Evolutionary conservation across 2,888 invertebrate species (phyloP), one percentile per base, ranked within the genome.

Genomic region (Drosophila bunnanda): DNA sequence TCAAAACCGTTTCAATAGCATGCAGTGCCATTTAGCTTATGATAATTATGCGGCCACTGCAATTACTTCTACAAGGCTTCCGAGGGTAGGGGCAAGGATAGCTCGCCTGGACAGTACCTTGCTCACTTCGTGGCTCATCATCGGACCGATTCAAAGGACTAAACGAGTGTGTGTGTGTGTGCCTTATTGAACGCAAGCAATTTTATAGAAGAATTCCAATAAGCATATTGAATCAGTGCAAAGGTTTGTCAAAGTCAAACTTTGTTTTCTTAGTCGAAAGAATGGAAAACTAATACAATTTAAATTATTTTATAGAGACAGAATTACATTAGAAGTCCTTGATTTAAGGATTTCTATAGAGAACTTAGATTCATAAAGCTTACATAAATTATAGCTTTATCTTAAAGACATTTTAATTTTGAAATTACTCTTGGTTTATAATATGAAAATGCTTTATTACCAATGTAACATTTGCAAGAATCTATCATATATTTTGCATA

Each of bases 21-120:
- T 34, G 57, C 70, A 44, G 41, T 17, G 50, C 61, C 34, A 57
- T 72, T 65, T 36, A 68, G 55, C 69, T 59, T 46, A 54, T 75
- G 60, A 61, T 84, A 73, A 80, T 80, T 76, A 61, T 62, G 55
- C 38, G 34, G 43, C 71, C 55, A 61, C 20, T 69, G 70, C 70
- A 70, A 56, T 70, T 52, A 71, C 53, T 25, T 50, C n/a, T 46
- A 39, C 46, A 44, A 5, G 32, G 34, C 25, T 17, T 25, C 39
- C 46, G 12, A 15, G 50, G 57, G 50, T 20, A 13, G 25, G 58
- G 57, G 22, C 32, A 25, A 25, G 25, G 17, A 22, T 13, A 17
- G 32, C 4, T 25, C 28, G 36, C 13, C 17, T 36, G 50, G 50
- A 7, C 39, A 59, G 48, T 57, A 22, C 46, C 57, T 61, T 39